Evolutionary conservation across 2,888 invertebrate species (phyloP), one percentile per base, ranked within the genome.

Genomic region (Drosophila testacea): DNA sequence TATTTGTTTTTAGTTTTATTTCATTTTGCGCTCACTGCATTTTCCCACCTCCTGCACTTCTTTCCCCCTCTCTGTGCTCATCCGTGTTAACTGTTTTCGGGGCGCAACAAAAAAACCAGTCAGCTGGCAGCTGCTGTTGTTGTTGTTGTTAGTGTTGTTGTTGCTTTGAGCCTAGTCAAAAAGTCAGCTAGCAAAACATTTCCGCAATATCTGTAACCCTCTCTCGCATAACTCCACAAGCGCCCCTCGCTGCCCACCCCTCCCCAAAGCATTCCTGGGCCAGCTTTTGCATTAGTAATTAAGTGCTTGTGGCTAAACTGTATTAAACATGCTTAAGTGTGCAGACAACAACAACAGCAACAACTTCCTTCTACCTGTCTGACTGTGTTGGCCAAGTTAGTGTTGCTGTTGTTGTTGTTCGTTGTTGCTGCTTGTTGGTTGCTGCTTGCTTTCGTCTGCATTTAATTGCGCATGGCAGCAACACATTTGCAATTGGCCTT

Each of bases 301-400:
- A 91, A 90, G 91, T 88, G 88, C 90, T 91, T 91, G 91, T 87
- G 91, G 90, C 91, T 90, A 91, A 90, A 90, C 90, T 91, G 90
- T 90, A 91, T 91, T 90, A 91, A 91, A 90, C 89, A 91, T 91
- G 91, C 89, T 87, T 90, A 90, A 91, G 88, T 91, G 90, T 87
- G 89, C 90, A 91, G 83, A 80, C 85, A 65, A 77, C 62, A 60
- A 36, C 71, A 74, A 11, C 41, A 10, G 6, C 66, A 41, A 69
- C 61, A 36, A 83, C 82, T 87, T 88, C 77, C 74, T 87, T 81
- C 61, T 68, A 54, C 46, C 47, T 46, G 67, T 36, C 77, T 77
- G 68, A 48, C 65, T 63, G 62, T 63, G 62, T 50, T 82, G 68
- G 36, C 69, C 64, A 59, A 62, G 57, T 61, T 47, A 42, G 34